phyloP scores from a whole-genome alignment of 2,888 invertebrate genomes.

The Dolichomitus sp. region DNA sequence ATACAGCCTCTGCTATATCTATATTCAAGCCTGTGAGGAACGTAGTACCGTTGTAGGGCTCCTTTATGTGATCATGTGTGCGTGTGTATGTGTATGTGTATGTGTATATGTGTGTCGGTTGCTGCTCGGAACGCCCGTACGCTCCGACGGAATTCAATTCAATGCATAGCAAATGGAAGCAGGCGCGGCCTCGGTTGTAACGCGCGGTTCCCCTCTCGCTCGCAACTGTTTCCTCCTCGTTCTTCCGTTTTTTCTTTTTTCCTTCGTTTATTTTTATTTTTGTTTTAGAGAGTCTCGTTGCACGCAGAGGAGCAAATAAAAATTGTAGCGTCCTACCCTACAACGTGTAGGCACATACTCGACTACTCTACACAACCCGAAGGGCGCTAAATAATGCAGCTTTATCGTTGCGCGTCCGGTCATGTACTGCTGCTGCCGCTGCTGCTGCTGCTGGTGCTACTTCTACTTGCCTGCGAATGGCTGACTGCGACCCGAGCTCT shows the following conservation, averaged over 20 bases:
- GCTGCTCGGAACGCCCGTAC: conserved; percentile 54
- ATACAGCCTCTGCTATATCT: neutral
- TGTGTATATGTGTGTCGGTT: neutral
- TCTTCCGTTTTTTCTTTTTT: conserved; percentile 38
- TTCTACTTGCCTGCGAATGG: conserved; percentile 54
- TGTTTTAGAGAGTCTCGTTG: conserved; percentile 58
- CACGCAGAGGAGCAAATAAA: conserved; percentile 77
- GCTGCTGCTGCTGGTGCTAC: conserved; percentile 69
- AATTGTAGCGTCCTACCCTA: conserved; percentile 72
- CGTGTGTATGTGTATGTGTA: neutral
- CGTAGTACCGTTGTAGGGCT: conserved; percentile 14
- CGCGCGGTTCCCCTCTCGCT: conserved; percentile 35
- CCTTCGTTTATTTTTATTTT: conserved; percentile 38
- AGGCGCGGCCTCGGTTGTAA: conserved; percentile 72
- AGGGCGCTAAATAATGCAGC: conserved; percentile 78
- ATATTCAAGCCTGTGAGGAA: conserved; percentile 5
- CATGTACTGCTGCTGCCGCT: conserved; percentile 67
- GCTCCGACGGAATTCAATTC: conserved; percentile 78
- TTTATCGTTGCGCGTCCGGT: conserved; percentile 74
- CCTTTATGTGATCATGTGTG: neutral
- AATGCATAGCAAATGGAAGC: conserved; percentile 81
- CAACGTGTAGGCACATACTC: conserved; percentile 20
- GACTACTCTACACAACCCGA: conserved; percentile 63
- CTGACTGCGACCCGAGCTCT: conserved; percentile 37
- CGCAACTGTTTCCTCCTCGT: conserved; percentile 62